These are phyloP conservation scores for Ennomos quercinarius DNA, from an alignment of 2,888 invertebrate species.

Conservation along the genomic window DNA sequence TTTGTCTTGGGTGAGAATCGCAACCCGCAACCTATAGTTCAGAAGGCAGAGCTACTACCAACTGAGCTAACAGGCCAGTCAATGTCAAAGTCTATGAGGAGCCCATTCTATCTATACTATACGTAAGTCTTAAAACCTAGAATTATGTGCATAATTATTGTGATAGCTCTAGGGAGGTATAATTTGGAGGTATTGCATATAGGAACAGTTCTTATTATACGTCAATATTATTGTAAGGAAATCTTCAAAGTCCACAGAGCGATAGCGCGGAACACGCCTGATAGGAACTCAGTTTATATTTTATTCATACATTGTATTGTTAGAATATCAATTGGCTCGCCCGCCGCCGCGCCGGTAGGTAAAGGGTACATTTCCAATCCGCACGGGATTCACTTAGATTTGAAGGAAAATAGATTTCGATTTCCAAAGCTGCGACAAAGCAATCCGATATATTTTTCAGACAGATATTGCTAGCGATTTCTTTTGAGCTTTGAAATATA, in stretches of 20 bases:
- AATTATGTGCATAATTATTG: too few species aligned
- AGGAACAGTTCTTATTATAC: background rate
- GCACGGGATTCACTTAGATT: slow-evolving; percentile 86
- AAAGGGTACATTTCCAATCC: slow-evolving; percentile 86
- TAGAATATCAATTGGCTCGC: slow-evolving; percentile 85
- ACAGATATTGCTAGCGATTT: slow-evolving; percentile 86
- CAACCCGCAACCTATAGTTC: too few species aligned
- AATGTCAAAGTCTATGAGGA: too few species aligned
- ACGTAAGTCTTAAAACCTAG: too few species aligned
- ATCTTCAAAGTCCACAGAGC: slow-evolving; percentile 65
- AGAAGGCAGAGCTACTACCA: too few species aligned
- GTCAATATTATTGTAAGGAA: slow-evolving; percentile 10
- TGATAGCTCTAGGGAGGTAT: too few species aligned
- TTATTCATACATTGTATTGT: slow-evolving; percentile 86
- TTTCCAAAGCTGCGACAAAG: slow-evolving; percentile 86
- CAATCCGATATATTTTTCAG: slow-evolving; percentile 86
- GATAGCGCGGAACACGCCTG: slow-evolving; percentile 75
- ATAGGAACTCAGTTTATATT: slow-evolving; percentile 84
- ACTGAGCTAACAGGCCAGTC: too few species aligned
- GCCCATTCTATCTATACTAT: too few species aligned
- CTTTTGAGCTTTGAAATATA: slow-evolving; percentile 86
- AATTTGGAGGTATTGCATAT: too few species aligned
- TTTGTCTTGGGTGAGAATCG: too few species aligned
- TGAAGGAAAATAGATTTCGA: slow-evolving; percentile 86
- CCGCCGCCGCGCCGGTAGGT: slow-evolving; percentile 85